These are phyloP conservation scores for Actinia tenebrosa DNA, from an alignment of 64 coral and sea anemone species.

Conservation along the genomic window DNA sequence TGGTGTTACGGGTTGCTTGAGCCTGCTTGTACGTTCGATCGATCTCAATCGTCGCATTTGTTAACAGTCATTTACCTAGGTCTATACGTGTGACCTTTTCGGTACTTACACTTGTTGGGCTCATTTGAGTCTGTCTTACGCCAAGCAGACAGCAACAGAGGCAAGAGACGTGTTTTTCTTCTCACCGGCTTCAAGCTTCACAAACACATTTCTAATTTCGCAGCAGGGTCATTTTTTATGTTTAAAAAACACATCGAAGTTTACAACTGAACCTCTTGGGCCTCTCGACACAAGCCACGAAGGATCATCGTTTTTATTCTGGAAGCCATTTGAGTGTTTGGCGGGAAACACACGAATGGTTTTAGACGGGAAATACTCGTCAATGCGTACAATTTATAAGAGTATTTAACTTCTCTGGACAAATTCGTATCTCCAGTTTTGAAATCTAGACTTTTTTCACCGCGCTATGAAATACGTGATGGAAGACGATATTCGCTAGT, in stretches of 20 bases:
- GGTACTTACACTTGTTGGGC: not conserved
- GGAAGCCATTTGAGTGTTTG: constrained; percentile 8
- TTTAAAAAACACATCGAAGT: not conserved
- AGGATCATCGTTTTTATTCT: not conserved
- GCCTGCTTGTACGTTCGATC: not conserved
- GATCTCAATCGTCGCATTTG: not conserved
- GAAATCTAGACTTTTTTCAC: not conserved
- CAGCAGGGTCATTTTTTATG: not conserved
- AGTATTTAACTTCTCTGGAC: not conserved
- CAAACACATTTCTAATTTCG: not conserved
- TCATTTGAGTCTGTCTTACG: not conserved
- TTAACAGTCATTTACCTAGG: not conserved
- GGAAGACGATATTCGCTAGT: constrained; percentile 9
- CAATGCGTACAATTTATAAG: not conserved
- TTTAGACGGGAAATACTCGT: not conserved
- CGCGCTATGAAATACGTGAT: not conserved
- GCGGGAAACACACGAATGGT: not conserved
- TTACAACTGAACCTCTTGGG: not conserved
- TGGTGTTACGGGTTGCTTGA: not conserved
- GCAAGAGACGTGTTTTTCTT: not conserved
- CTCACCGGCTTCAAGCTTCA: not conserved
- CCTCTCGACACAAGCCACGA: not conserved
- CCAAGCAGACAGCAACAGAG: not conserved
- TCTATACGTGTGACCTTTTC: not conserved
- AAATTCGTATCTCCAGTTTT: not conserved